A percentile compares a stretch with the other conserved stretches of the same genome.
Evolutionary conservation across 2,888 invertebrate genomes (phyloP).

Genomic region (Polia nebulosa): DNA sequence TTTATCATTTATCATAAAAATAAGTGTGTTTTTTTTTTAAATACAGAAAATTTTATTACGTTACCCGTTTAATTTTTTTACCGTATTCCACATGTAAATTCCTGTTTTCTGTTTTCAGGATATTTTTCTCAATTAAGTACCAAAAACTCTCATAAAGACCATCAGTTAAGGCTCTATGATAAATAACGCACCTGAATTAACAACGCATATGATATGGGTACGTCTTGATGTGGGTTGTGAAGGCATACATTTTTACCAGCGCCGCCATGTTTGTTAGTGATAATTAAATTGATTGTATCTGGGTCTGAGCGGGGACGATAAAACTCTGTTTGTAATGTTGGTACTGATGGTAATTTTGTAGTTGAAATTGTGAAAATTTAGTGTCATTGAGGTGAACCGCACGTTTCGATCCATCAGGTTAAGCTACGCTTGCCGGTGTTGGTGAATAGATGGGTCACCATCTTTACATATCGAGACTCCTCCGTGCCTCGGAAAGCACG

Average conservation of each 20-base stretch:
- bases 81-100: too few species aligned
- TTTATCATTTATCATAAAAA: too few species aligned
- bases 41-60: too few species aligned
- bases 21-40: too few species aligned
- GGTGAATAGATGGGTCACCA: too few species aligned
- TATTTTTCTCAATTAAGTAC: not conserved
- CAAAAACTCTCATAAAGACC: slow-evolving; percentile 14
- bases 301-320: slow-evolving; percentile 56
- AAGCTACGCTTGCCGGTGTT: too few species aligned
- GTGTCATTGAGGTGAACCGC: not conserved
- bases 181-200: slow-evolving; percentile 62
- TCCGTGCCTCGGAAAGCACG: too few species aligned
- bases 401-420: too few species aligned
- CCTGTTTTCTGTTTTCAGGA: too few species aligned
- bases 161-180: slow-evolving; percentile 28
- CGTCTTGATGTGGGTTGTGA: slow-evolving; percentile 74
- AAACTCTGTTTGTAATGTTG: slow-evolving; percentile 22
- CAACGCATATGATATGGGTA: slow-evolving; percentile 67
- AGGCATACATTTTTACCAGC: slow-evolving; percentile 65
- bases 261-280: slow-evolving; percentile 51
- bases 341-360: not conserved
- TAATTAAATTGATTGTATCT: slow-evolving; percentile 67
- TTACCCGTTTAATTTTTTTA: too few species aligned
- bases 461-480: too few species aligned
- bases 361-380: not conserved